Evolutionary conservation across 2,888 invertebrate genomes (phyloP), one percentile per base, ranked within the genome.

Genomic region (Cantharis flavilabris): DNA sequence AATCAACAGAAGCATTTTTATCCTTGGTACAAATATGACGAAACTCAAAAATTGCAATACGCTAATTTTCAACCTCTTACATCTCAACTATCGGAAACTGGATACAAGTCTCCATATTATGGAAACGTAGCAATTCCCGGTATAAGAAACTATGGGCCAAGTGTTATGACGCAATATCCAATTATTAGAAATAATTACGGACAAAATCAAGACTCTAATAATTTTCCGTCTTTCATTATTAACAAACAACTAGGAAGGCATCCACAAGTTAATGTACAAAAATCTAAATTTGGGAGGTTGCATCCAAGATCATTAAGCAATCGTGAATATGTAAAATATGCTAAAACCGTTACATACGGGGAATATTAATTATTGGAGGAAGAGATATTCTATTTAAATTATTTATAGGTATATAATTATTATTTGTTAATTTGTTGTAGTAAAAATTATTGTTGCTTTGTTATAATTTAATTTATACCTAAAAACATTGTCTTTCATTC

Each of bases 111-210:
- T 75, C 83, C 87, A 80, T 85, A 20, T 20, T 20, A 90, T 83
- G 86, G 88, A 74, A 87, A 89, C 1, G 84, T 85, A 20, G 88
- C 88, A 9, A 90, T 90, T 13, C 90, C 90, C 0, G 90, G 90
- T 1, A 84, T 91, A 20, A 89, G 89, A 77, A 88, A 90, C 82
- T 90, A 86, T 80, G 85, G 88, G 2, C n/a, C n/a, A 49, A n/a
- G n/a, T 2, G 84, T 86, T 13, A 30, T 26, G 9, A 79, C 76
- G 20, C 79, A 74, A 23, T 76, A 70, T 16, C 75, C 71, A 16
- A 74, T 78, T 28, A 69, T 73, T 62, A 71, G 33, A 62, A 33
- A 33, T 33, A 13, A 13, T 33, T 13, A 33, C 5, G 0, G 5
- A 13, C 33, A 13, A 13, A 3, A 33, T 33, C 20, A 18, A 65